Evolutionary conservation across 2,113 vertebrate genomes (phyloP).

Genomic region (Malurus alboscapulatus): DNA sequence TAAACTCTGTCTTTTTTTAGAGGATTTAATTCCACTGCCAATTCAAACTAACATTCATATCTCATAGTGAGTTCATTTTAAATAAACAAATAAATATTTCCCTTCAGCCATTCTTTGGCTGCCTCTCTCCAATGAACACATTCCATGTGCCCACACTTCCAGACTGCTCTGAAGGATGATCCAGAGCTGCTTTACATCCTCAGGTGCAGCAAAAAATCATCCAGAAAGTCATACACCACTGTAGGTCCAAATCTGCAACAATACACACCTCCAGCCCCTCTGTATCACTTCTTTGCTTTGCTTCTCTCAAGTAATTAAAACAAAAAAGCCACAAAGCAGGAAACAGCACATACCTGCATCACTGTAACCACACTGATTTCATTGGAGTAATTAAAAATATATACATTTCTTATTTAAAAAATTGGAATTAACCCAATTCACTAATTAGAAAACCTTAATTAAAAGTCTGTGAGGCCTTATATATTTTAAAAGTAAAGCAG

Average conservation of each 20-base stretch:
- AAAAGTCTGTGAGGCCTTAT: background rate
- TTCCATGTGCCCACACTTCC: background rate
- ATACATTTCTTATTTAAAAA: background rate
- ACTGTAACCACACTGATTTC: background rate
- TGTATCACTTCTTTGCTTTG: background rate
- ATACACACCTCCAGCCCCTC: background rate
- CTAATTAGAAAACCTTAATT: background rate
- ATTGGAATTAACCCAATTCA: background rate
- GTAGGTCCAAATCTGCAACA: background rate
- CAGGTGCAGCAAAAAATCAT: background rate
- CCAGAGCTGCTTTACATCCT: background rate
- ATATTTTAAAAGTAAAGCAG: background rate
- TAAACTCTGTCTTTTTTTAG: background rate
- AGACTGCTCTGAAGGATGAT: background rate
- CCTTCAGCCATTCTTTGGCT: background rate
- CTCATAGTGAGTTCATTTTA: background rate
- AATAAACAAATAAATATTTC: constrained; percentile 4
- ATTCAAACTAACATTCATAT: background rate
- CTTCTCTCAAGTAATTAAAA: background rate
- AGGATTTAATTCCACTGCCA: constrained; percentile 23
- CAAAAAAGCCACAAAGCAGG: background rate
- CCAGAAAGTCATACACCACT: background rate
- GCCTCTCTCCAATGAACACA: background rate
- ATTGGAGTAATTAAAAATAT: background rate
- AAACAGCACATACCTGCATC: background rate